A percentile compares a stretch with the other conserved stretches of the same genome.
Evolutionary conservation across 1,140 invertebrate species (phyloP).

Genomic region (Heliconius eleuchia): DNA sequence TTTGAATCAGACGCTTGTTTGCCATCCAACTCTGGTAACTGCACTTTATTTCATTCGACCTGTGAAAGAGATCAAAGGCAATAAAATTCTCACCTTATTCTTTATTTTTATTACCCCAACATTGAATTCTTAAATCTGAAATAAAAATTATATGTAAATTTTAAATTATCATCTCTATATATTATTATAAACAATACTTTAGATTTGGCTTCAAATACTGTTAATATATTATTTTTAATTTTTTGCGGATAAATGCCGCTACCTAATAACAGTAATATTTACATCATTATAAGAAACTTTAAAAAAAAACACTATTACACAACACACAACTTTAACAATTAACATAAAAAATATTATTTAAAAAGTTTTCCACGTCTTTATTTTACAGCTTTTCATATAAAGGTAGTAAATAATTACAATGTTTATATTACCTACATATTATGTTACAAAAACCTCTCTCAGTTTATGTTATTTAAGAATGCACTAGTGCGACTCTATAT

Average conservation of each 20-base stretch:
- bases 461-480: not conserved
- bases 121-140: not conserved
- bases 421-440: not conserved
- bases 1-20: not conserved
- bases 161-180: too few relatives aligned
- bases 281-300: too few relatives aligned
- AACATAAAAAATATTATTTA: not conserved
- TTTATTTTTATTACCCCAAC: not conserved
- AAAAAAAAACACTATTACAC: too few relatives aligned
- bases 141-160: too few relatives aligned
- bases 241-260: too few relatives aligned
- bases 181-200: too few relatives aligned
- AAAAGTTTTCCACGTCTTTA: not conserved
- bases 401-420: not conserved
- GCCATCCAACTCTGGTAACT: not conserved
- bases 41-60: not conserved
- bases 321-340: not conserved
- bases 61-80: constrained; percentile 7
- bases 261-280: too few relatives aligned
- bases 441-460: not conserved
- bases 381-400: not conserved
- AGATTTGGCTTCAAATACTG: too few relatives aligned
- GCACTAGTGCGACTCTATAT: not conserved
- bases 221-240: too few relatives aligned
- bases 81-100: not conserved